Evolutionary conservation across 1,140 invertebrate genomes (phyloP).

Genomic region (Maniola jurtina): DNA sequence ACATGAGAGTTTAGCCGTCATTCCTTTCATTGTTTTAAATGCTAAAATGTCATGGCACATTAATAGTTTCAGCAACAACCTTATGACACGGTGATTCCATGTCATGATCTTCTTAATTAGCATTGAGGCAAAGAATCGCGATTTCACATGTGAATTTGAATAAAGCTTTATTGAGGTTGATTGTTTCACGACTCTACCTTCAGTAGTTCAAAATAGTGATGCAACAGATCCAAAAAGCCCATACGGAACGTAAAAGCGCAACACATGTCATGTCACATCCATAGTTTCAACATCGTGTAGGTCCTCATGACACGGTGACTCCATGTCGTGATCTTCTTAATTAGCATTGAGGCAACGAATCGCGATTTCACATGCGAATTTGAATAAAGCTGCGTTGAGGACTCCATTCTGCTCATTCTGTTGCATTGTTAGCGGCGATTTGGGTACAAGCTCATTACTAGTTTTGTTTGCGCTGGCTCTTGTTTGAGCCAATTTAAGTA

Average conservation of each 20-base stretch:
- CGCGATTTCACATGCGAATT: constrained; percentile 53
- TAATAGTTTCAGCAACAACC: neutral
- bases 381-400: constrained; percentile 46
- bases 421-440: constrained; percentile 37
- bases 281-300: constrained; percentile 30
- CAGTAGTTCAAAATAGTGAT: no score
- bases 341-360: constrained; percentile 54
- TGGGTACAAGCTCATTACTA: constrained; percentile 20
- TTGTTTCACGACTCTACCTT: no score
- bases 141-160: no score
- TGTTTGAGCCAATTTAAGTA: constrained; percentile 10
- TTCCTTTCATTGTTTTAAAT: no score
- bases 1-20: no score
- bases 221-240: no score
- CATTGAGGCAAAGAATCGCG: neutral
- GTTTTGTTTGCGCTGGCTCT: constrained; percentile 8
- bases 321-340: constrained; percentile 60
- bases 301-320: constrained; percentile 45
- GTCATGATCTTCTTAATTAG: neutral
- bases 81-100: no score
- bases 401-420: constrained; percentile 34
- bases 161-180: no score
- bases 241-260: neutral
- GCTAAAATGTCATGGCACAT: no score
- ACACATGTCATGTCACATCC: constrained; percentile 12